Conservation (phyloP, 2,113 vertebrate genomes). For the Macheiramphus alcinus region DNA sequence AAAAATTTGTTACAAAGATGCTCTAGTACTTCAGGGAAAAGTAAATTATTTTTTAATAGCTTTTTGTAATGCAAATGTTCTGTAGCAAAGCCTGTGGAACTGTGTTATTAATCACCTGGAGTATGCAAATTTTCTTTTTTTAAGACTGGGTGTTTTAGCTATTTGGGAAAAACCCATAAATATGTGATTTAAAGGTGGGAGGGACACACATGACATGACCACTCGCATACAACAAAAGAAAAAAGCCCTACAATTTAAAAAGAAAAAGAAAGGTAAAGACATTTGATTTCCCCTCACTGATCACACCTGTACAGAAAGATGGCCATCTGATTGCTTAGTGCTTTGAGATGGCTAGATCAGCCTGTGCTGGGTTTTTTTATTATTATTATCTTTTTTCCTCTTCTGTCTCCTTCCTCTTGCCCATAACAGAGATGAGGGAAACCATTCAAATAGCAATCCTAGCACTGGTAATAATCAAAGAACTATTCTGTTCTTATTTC, state of each 20-base stretch:
- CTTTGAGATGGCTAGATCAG: neutral
- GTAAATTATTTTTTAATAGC: neutral
- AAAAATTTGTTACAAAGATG: neutral
- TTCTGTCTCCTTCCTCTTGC: neutral
- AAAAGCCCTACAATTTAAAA: neutral
- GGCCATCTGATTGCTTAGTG: neutral
- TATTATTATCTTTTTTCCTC: neutral
- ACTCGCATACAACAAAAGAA: neutral
- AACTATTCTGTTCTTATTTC: constrained; percentile 2
- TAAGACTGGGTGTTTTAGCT: neutral
- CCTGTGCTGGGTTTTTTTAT: neutral
- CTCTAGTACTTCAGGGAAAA: neutral
- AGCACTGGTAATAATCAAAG: neutral
- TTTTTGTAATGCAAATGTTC: neutral
- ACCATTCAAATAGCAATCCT: neutral
- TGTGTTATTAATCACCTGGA: neutral
- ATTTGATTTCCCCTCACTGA: neutral
- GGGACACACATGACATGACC: no score
- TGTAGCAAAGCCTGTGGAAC: neutral
- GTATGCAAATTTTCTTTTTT: neutral
- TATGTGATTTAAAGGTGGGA: neutral
- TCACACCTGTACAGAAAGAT: neutral
- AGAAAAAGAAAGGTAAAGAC: neutral
- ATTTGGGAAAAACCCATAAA: neutral
- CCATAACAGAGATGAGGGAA: neutral